Conservation (phyloP, 2,797 vertebrate genomes). For the Pipistrellus nathusii region DNA sequence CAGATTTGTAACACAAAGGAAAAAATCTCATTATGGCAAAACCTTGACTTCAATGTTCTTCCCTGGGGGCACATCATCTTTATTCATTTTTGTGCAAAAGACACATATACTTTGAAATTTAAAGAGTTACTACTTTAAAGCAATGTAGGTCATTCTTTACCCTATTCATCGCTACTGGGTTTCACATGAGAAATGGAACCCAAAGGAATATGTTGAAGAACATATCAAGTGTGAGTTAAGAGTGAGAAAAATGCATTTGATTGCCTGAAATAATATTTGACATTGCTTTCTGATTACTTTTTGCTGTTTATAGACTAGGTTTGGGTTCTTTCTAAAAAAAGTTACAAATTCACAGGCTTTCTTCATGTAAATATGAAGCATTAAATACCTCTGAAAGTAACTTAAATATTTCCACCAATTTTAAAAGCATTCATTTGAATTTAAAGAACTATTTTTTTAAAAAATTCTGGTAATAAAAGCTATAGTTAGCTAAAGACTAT, state of each 20-base stretch:
- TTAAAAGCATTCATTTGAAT: slow-evolving; percentile 19
- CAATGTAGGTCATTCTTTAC: not conserved
- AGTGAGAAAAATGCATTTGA: not conserved
- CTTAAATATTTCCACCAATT: not conserved
- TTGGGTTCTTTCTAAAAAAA: not conserved
- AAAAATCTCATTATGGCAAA: slow-evolving; percentile 18
- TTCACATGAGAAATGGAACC: not conserved
- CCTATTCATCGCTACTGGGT: not conserved
- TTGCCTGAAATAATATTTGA: not conserved
- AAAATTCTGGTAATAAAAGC: not conserved
- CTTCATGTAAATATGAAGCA: not conserved
- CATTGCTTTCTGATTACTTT: not conserved
- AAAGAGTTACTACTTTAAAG: not conserved
- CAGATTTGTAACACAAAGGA: slow-evolving; percentile 24
- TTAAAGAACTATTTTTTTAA: not conserved
- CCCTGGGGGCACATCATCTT: not conserved
- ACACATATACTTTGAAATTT: slow-evolving; percentile 11
- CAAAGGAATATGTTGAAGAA: not conserved
- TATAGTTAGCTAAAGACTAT: not conserved
- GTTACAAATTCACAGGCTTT: not conserved
- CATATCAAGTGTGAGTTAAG: not conserved
- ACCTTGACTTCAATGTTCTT: not conserved
- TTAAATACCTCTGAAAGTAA: not conserved
- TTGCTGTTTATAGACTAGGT: not conserved
- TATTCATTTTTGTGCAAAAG: slow-evolving; percentile 28